Percentiles rank a stretch among this genome's conserved stretches.
phyloP scores from a whole-genome alignment of 2,888 invertebrate species.

The Polydrusus tereticollis region DNA sequence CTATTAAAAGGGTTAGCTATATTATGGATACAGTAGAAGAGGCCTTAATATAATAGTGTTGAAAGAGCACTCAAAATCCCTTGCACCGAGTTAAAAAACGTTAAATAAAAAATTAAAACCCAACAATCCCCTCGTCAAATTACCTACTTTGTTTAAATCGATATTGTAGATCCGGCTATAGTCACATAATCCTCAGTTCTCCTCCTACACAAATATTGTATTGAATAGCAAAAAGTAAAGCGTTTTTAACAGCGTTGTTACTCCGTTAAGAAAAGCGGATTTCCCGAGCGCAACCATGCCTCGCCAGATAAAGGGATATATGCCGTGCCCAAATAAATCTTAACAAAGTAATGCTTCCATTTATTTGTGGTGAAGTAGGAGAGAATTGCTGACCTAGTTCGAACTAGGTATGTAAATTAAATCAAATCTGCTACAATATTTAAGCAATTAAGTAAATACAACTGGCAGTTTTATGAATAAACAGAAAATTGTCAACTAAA shows the following conservation, averaged over 20 bases:
- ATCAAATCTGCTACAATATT: not conserved
- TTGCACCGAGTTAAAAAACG: too few relatives aligned
- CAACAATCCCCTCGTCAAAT: too few relatives aligned
- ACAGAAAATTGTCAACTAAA: too few relatives aligned
- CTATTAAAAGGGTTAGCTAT: too few relatives aligned
- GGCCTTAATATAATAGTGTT: too few relatives aligned
- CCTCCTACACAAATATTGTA: not conserved
- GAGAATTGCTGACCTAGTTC: slow-evolving; percentile 11
- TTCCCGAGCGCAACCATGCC: slow-evolving; percentile 10
- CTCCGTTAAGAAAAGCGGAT: slow-evolving; percentile 37
- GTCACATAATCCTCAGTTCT: too few relatives aligned
- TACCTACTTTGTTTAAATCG: too few relatives aligned
- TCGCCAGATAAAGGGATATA: slow-evolving; percentile 36
- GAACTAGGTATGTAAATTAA: too few relatives aligned
- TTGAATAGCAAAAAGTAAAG: slow-evolving; percentile 7
- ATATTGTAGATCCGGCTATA: not conserved
- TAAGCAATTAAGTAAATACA: not conserved
- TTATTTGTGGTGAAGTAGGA: slow-evolving; percentile 39
- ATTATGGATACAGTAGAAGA: too few relatives aligned
- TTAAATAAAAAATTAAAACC: too few relatives aligned
- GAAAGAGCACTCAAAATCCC: too few relatives aligned
- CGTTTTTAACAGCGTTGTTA: slow-evolving; percentile 8
- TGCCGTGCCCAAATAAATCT: slow-evolving; percentile 39
- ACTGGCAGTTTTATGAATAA: too few relatives aligned
- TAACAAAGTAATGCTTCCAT: slow-evolving; percentile 41